Evolutionary conservation across 2,113 vertebrate genomes (phyloP), one percentile per base, ranked within the genome.

Genomic region (Scatophagus argus): DNA sequence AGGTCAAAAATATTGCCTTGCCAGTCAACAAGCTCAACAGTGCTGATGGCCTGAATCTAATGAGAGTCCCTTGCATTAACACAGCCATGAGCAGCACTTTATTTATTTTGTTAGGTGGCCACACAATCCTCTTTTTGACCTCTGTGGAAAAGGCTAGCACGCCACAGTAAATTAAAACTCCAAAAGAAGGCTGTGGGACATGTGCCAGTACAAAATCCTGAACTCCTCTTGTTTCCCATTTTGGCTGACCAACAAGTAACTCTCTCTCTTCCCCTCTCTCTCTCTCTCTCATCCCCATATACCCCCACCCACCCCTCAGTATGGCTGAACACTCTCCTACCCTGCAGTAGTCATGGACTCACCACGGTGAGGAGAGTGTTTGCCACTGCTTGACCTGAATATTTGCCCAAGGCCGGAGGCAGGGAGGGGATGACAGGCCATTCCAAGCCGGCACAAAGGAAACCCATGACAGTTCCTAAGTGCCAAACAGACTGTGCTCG

Each of bases 301-400:
- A n/a, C n/a, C n/a, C n/a, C n/a, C n/a, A n/a, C n/a, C n/a, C n/a
- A n/a, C n/a, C n/a, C 27, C 52, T 79, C 68, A 71, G 49, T 58
- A 32, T 54, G 34, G 38, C 39, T 49, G 75, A 59, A 72, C 55
- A 38, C 61, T 64, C 77, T 82, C 77, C 68, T 59, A n/a, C 69
- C 82, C 65, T 7, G n/a, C 65, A 63, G 83, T 74, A 44, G 61
- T 55, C 73, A 65, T 32, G 70, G 74, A 56, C 67, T 56, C 74
- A 60, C 64, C 65, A 52, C 23, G 4, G 59, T 31, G 52, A 80
- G 87, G 79, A 90, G 86, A 38, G 29, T 88, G 89, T 93, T 93
- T 92, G 90, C 94, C 93, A 92, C 59, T 69, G 92, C 90, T 93
- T 78, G 88, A 95, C 92, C 94, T 94, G 92, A 64, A 93, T 93